These are phyloP conservation scores for Eristalinus sepulchralis DNA, from an alignment of 2,888 invertebrate species.

Conservation along the genomic window DNA sequence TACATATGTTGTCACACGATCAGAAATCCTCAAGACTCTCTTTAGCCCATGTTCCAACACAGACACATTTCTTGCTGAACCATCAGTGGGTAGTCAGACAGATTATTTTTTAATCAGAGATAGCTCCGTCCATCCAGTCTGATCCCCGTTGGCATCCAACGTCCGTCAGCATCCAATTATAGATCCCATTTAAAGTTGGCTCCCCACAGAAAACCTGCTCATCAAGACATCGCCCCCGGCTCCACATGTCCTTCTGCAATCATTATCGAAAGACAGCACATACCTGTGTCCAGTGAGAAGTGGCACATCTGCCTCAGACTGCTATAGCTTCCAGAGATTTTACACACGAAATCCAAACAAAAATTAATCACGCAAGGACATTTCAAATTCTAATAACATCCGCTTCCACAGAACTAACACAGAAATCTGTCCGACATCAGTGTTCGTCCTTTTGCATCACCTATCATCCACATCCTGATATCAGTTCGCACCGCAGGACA, in stretches of 20 bases:
- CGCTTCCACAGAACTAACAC: slow-evolving; percentile 33
- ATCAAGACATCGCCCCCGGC: background rate
- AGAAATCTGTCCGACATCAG: slow-evolving; percentile 40
- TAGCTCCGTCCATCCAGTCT: too few species aligned
- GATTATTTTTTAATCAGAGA: too few species aligned
- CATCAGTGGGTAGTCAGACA: too few species aligned
- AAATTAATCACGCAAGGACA: slow-evolving; percentile 4
- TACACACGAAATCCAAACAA: slow-evolving; percentile 1
- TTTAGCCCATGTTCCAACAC: too few species aligned
- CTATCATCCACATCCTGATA: background rate
- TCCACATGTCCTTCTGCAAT: background rate
- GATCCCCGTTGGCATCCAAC: background rate
- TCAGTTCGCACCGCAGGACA: slow-evolving; percentile 59
- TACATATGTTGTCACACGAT: too few species aligned
- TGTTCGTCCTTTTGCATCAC: background rate
- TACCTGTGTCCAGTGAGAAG: background rate
- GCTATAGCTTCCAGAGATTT: background rate
- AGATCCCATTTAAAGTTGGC: background rate
- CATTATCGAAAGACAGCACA: background rate
- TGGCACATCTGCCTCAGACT: background rate
- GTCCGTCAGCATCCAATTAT: background rate
- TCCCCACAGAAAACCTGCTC: background rate
- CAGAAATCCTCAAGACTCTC: too few species aligned
- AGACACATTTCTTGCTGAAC: too few species aligned
- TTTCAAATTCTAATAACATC: slow-evolving; percentile 38